Base-by-base conservation (phyloP, 2,797 vertebrate genomes). In the Gymnocypris eckloni region DNA sequence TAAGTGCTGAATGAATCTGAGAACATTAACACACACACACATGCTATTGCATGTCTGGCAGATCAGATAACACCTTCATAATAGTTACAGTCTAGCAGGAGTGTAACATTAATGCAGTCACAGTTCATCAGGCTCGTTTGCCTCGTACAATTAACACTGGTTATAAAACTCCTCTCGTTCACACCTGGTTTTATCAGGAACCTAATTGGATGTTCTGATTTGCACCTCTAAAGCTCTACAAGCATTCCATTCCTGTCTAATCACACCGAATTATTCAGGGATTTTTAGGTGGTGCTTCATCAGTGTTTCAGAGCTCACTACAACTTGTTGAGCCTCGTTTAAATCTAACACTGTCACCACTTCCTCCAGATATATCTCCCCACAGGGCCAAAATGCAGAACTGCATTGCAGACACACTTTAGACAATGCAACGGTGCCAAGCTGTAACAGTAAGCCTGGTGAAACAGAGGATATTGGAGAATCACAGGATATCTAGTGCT, bases 41-140 rank as follows among this genome's bases (percentile, higher is more conserved):
- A 76, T n/a, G 12, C 52, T 45, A 71, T 70, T 64, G 67, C 56
- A 85, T 39, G 79, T 89, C 90, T 90, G 54, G 79, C 87, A 85
- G 84, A 86, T 88, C 84, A 69, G 79, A 88, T 89, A 85, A 83
- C 90, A 87, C 84, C 69, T 87, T 83, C 73, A 33, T 80, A 88
- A 88, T 87, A 88, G 88, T 86, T 85, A 69, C 41, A 85, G 79
- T 82, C 70, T 77, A 77, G 76, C 82, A 56, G 86, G 50, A 77
- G 73, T 28, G 48, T 67, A 88, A 88, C 66, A 72, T 87, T 90
- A 90, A 87, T 86, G 84, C 83, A 87, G 87, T 89, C 87, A 83
- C 78, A 76, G 82, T 86, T 89, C 88, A 88, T 88, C 86, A 86
- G 54, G 84, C 84, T 86, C 39, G 43, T 84, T 76, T 71, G 67